Conservation (phyloP, 2,888 invertebrate genomes). For the Lymantria monacha region DNA sequence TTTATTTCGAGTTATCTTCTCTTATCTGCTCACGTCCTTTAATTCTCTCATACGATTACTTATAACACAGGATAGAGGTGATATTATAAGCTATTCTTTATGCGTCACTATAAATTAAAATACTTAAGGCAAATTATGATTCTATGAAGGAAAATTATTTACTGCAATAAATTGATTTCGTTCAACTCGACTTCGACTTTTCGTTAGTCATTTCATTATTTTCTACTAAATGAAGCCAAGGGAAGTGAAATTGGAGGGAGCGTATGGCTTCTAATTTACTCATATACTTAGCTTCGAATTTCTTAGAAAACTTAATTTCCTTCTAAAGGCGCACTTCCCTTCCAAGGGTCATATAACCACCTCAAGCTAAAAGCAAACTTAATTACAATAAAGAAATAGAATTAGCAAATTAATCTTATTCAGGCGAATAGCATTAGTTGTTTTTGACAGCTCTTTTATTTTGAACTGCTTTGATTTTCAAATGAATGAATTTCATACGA, state of each 20-base stretch:
- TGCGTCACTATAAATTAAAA: too few species aligned
- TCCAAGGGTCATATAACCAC: neutral
- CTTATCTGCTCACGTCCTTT: too few species aligned
- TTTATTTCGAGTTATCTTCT: too few species aligned
- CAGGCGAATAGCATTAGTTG: constrained; percentile 16
- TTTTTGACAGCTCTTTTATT: constrained; percentile 19
- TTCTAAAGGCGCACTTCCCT: constrained; percentile 7
- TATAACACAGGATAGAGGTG: too few species aligned
- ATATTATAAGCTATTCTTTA: too few species aligned
- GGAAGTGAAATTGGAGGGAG: neutral
- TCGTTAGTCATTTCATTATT: too few species aligned
- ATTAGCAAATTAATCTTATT: constrained; percentile 21
- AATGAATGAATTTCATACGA: neutral
- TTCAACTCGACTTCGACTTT: too few species aligned
- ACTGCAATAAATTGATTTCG: too few species aligned
- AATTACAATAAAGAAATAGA: neutral
- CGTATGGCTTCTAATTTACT: constrained; percentile 22
- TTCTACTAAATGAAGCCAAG: neutral
- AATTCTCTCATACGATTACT: too few species aligned
- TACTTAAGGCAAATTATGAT: too few species aligned
- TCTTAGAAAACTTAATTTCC: constrained; percentile 35
- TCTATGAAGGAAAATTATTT: too few species aligned
- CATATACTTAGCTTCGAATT: constrained; percentile 21
- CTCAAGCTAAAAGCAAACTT: neutral
- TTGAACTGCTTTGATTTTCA: constrained; percentile 4